Base-by-base conservation (phyloP, 2,888 invertebrate species). In the Seira musarum region DNA sequence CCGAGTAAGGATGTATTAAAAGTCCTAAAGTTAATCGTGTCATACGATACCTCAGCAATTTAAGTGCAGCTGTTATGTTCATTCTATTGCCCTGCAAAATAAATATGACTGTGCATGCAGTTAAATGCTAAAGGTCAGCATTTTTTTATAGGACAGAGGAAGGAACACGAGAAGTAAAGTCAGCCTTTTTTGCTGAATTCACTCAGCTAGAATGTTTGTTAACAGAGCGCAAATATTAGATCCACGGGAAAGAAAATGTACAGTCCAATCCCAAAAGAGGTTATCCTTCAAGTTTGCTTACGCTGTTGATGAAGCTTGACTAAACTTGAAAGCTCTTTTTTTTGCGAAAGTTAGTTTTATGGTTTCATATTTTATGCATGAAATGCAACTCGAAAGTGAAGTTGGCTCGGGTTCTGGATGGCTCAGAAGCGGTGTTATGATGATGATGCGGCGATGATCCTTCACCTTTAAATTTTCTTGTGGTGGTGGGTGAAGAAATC, bases 101-200 rank as follows among this genome's bases (percentile, higher is more conserved):
- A 17, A 8, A 13, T 53, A 30, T n/a, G 30, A 15, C 53, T 17
- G 13, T 53, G 53, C 15, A 53, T 53, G 53, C 15, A 53, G 40
- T 15, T 60, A 67, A 67, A 75, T 75, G 68, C 24, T 30, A 75
- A 69, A 75, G 75, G 75, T 75, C 75, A 68, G 22, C 46, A 64
- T 61, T 63, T 66, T 49, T 68, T 46, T 35, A 8, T 35, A 65
- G 68, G 30, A 64, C 40, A 15, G 17, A 72, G 72, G 63, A 70
- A 70, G 60, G 24, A 63, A 70, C 61, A 25, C 2, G 30, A 30
- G n/a, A n/a, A n/a, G 30, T 30, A 30, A 30, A 30, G 30, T 30
- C 30, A 30, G 30, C 30, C 30, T 8, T 30, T 30, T 30, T 30
- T 2, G n/a, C n/a, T n/a, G n/a, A n/a, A n/a, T n/a, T n/a, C n/a